Percentiles rank a stretch among this genome's conserved stretches.
phyloP scores from a whole-genome alignment of 2,797 vertebrate species.

The Astyanax mexicanus region DNA sequence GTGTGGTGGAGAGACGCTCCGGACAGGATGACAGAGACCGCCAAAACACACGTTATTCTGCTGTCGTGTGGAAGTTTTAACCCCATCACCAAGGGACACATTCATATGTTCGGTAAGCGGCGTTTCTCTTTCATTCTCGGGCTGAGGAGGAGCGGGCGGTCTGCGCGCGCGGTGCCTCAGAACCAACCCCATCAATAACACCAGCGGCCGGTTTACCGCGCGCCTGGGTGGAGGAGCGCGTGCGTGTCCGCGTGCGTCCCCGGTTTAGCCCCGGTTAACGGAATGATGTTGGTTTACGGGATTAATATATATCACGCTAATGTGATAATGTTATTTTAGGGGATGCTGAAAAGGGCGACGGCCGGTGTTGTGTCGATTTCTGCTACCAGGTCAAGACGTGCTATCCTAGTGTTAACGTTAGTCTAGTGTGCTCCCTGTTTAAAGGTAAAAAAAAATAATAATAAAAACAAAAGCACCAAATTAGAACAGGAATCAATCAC shows the following conservation, averaged over 20 bases:
- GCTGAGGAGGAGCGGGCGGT: no score
- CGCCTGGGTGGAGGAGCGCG: no score
- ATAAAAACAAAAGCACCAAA: no score
- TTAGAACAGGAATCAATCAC: no score
- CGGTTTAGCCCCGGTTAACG: not conserved
- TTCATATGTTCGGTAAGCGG: conserved; percentile 97
- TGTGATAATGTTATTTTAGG: conserved; percentile 10
- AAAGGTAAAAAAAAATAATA: no score
- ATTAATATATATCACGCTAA: not conserved
- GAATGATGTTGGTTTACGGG: not conserved
- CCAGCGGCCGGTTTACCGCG: not conserved
- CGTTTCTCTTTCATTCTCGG: conserved; percentile 19
- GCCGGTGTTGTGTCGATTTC: no score
- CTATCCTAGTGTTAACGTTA: no score
- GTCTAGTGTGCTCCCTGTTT: no score
- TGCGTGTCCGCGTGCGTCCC: no score
- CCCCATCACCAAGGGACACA: conserved; percentile 95
- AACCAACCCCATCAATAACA: not conserved
- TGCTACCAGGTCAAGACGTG: no score
- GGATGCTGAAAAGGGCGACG: conserved; percentile 76
- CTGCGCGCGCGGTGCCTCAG: no score
- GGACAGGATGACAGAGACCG: conserved; percentile 86
- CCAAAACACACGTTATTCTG: conserved; percentile 94
- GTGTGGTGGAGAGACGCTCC: conserved; percentile 8
- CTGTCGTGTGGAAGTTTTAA: conserved; percentile 98